Evolutionary conservation across 1,140 invertebrate species (phyloP).

Genomic region (Drosophila baimaii): DNA sequence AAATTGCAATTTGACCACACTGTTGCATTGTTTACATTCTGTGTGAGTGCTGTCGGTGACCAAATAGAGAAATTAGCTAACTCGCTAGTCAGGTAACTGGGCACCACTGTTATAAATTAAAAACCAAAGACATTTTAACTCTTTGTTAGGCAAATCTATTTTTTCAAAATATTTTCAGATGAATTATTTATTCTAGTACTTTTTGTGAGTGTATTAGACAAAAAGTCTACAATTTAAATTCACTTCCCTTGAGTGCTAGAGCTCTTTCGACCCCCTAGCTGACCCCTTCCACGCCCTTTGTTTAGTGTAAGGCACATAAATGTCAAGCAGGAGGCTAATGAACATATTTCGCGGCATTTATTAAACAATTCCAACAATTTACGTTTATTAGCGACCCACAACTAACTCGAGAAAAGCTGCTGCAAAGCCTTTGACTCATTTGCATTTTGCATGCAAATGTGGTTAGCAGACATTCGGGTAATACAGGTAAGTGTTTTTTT

Average conservation of each 20-base stretch:
- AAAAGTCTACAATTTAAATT: not conserved
- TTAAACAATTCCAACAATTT: slow-evolving; percentile 71
- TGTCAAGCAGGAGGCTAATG: slow-evolving; percentile 52
- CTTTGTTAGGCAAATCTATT: not conserved
- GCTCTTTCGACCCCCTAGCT: not conserved
- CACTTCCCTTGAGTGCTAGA: not conserved
- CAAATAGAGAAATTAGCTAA: too few relatives aligned
- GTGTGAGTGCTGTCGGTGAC: too few relatives aligned
- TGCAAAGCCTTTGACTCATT: slow-evolving; percentile 52
- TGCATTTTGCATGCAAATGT: slow-evolving; percentile 66
- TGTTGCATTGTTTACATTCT: too few relatives aligned
- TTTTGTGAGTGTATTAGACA: not conserved
- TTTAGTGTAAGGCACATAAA: slow-evolving; percentile 37
- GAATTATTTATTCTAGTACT: not conserved
- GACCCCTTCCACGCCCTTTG: slow-evolving; percentile 11
- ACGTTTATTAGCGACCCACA: slow-evolving; percentile 66
- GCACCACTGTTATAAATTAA: too few relatives aligned
- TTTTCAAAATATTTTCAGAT: not conserved
- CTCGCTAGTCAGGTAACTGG: too few relatives aligned
- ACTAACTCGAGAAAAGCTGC: slow-evolving; percentile 31
- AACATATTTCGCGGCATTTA: slow-evolving; percentile 70
- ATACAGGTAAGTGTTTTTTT: slow-evolving; percentile 5
- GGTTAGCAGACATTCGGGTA: slow-evolving; percentile 9
- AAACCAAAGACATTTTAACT: too few relatives aligned
- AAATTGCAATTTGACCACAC: too few relatives aligned